These are phyloP conservation scores for Halisarca cf. caerulea DNA, from an alignment of 37 sponge, comb jelly and placozoan genomes.

Conservation along the genomic window DNA sequence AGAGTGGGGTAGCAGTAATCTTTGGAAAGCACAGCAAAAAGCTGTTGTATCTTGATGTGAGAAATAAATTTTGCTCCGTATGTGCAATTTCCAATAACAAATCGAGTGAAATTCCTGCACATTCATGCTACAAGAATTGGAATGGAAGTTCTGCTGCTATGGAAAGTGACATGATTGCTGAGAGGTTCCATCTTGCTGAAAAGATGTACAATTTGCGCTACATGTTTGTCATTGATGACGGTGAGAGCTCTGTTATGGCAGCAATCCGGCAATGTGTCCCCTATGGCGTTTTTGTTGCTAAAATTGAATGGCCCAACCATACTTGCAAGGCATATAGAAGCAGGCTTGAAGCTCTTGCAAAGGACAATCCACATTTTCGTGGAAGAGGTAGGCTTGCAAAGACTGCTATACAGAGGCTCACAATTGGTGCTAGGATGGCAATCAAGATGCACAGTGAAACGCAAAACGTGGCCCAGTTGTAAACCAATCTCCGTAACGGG, in stretches of 20 bases:
- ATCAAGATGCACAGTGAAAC: background rate
- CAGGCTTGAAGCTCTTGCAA: background rate
- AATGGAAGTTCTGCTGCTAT: too few species aligned
- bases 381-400: background rate
- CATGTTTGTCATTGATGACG: background rate
- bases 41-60: too few species aligned
- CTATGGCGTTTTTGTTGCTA: background rate
- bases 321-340: background rate
- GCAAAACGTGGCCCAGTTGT: background rate
- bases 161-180: too few species aligned
- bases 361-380: slow-evolving; percentile 3
- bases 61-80: too few species aligned
- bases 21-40: too few species aligned
- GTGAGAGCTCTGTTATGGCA: background rate
- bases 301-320: slow-evolving; percentile 13
- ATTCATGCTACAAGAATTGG: too few species aligned
- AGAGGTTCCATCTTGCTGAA: too few species aligned
- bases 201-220: background rate
- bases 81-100: too few species aligned
- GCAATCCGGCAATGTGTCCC: background rate
- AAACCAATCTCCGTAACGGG: background rate
- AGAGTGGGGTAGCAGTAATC: too few species aligned
- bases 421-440: background rate
- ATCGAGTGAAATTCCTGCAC: too few species aligned
- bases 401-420: background rate